Evolutionary conservation across 2,888 invertebrate genomes (phyloP).

Genomic region (Papilio demoleus): DNA sequence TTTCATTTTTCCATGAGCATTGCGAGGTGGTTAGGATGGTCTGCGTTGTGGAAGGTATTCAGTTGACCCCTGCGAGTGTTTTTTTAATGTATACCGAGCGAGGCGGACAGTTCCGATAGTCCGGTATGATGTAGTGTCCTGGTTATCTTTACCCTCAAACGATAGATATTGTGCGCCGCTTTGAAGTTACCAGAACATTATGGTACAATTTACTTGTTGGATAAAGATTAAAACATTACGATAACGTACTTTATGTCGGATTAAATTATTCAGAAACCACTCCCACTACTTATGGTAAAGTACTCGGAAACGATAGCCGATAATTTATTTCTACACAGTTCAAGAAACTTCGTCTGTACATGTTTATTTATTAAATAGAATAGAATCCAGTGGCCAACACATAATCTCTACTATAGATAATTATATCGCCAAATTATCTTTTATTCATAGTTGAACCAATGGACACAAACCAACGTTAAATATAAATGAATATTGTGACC

Average conservation of each 20-base stretch:
- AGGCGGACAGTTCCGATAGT: constrained; percentile 61
- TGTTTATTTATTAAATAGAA: no score
- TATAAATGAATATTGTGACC: constrained; percentile 6
- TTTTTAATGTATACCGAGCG: constrained; percentile 78
- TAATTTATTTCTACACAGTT: not conserved
- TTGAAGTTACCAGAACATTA: constrained; percentile 1
- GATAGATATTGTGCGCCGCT: not conserved
- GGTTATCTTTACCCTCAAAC: constrained; percentile 52
- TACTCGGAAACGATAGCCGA: not conserved
- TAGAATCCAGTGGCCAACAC: no score
- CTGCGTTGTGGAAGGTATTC: constrained; percentile 54
- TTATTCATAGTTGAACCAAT: not conserved
- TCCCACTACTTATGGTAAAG: not conserved
- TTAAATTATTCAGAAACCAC: not conserved
- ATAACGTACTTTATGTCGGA: not conserved
- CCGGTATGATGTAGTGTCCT: constrained; percentile 65
- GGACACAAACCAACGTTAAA: not conserved
- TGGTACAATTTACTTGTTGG: not conserved
- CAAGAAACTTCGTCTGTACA: no score
- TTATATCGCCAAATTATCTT: not conserved
- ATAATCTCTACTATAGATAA: no score
- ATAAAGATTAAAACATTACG: not conserved
- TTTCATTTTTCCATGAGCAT: constrained; percentile 44
- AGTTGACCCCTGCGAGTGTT: constrained; percentile 70
- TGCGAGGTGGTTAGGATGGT: constrained; percentile 41